phyloP scores from a whole-genome alignment of 92 coral and sea anemone species.

The Blastomussa wellsi region DNA sequence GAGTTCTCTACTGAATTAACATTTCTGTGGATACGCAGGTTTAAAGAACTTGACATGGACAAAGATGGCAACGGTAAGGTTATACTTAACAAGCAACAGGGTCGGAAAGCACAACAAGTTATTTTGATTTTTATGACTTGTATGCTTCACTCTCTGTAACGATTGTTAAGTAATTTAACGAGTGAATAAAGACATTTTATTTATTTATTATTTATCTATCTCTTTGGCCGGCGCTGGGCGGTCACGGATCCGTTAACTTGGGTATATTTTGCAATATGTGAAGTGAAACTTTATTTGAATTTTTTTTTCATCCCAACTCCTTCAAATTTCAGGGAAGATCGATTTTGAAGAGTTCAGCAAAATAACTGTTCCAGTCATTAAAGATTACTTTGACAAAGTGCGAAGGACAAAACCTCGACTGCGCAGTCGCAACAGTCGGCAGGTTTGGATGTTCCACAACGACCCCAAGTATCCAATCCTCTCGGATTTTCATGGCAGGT shows the following conservation, averaged over 20 bases:
- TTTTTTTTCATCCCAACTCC: no score
- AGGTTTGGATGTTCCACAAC: conserved; percentile 88
- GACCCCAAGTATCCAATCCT: conserved; percentile 79
- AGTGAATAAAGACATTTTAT: no score
- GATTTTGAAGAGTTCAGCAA: conserved; percentile 67
- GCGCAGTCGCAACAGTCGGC: conserved; percentile 92
- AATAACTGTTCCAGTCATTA: conserved; percentile 64
- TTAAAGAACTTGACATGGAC: conserved; percentile 78
- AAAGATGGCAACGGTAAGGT: conserved; percentile 64
- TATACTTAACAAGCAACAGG: not conserved
- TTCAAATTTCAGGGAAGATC: conserved; percentile 54
- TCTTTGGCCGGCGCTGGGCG: no score
- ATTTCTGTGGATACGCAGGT: conserved; percentile 42
- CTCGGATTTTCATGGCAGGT: conserved; percentile 92
- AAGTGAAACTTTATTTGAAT: not conserved
- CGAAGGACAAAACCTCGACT: conserved; percentile 70
- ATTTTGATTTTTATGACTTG: no score
- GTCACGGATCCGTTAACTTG: no score
- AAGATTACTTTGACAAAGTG: conserved; percentile 70
- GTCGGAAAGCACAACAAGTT: not conserved
- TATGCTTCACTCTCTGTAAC: no score
- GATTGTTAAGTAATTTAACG: no score
- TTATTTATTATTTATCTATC: no score
- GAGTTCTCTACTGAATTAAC: not conserved
- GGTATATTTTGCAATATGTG: no score